Percentiles rank a stretch among this genome's conserved stretches.
These are phyloP conservation scores for Xenopus petersii DNA, from an alignment of 2,797 vertebrate genomes.

Conservation along the genomic window DNA sequence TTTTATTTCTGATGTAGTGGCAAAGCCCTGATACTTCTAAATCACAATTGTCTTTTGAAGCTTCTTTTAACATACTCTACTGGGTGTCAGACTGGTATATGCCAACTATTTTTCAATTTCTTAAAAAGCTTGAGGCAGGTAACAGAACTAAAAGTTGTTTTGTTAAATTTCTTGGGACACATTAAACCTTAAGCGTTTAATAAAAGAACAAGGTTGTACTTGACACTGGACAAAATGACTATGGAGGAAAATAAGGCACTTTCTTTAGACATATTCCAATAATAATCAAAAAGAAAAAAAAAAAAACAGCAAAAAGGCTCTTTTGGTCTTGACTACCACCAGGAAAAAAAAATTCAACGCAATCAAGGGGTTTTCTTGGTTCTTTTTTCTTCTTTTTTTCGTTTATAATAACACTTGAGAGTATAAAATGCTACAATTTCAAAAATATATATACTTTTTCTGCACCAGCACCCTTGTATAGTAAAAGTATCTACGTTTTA, in stretches of 20 bases:
- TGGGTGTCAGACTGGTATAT: slow-evolving; percentile 62
- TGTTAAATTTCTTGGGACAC: not conserved
- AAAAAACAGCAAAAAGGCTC: slow-evolving; percentile 81
- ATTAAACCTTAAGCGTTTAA: slow-evolving; percentile 52
- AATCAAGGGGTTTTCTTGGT: slow-evolving; percentile 77
- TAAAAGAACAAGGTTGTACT: slow-evolving; percentile 72
- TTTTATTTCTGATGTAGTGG: slow-evolving; percentile 47
- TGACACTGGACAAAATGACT: slow-evolving; percentile 79
- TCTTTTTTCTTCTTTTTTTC: slow-evolving; percentile 68
- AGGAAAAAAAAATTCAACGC: slow-evolving; percentile 82
- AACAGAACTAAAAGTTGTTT: not conserved
- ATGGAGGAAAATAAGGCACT: slow-evolving; percentile 89
- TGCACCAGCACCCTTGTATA: slow-evolving; percentile 98
- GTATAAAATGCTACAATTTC: slow-evolving; percentile 99
- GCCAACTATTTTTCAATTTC: no score
- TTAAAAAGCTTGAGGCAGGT: not conserved
- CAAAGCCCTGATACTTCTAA: slow-evolving; percentile 66
- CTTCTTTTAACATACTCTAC: slow-evolving; percentile 67
- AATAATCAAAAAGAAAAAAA: slow-evolving; percentile 70
- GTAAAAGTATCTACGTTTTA: slow-evolving; percentile 99
- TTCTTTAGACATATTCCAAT: slow-evolving; percentile 83
- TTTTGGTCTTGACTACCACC: slow-evolving; percentile 89
- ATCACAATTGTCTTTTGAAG: slow-evolving; percentile 48
- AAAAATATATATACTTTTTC: slow-evolving; percentile 93
- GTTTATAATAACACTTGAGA: slow-evolving; percentile 91